Evolutionary conservation across 2,888 invertebrate genomes (phyloP).

Genomic region (Eumacrocentrus americanus): DNA sequence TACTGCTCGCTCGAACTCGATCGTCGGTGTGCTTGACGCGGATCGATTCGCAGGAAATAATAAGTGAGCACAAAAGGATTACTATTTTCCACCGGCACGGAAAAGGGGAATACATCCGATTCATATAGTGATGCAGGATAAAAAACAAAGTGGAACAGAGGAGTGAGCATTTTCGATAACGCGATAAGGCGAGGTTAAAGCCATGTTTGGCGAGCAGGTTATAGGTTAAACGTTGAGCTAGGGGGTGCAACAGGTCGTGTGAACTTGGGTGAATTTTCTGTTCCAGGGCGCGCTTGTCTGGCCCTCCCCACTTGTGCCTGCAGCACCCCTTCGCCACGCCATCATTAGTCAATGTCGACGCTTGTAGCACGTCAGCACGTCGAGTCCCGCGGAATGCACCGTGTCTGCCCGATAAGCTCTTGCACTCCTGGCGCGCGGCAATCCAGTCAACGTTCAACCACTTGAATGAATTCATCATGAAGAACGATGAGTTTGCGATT

Average conservation of each 20-base stretch:
- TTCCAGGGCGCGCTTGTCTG: constrained; percentile 58
- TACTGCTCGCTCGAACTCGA: no score
- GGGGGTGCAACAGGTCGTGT: constrained; percentile 62
- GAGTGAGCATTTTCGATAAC: constrained; percentile 56
- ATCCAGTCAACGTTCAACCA: not conserved
- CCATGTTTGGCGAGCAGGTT: constrained; percentile 61
- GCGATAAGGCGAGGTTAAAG: constrained; percentile 62
- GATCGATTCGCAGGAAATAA: no score
- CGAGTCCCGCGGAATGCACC: constrained; percentile 50
- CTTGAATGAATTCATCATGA: not conserved
- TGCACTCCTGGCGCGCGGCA: constrained; percentile 43
- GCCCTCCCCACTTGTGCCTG: constrained; percentile 43
- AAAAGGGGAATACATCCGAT: no score
- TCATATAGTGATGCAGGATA: no score
- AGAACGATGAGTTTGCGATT: not conserved
- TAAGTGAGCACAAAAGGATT: no score
- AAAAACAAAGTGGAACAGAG: constrained; percentile 30
- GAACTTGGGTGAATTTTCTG: constrained; percentile 62
- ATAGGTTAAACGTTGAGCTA: constrained; percentile 62
- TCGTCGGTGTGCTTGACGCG: no score
- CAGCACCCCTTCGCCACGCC: constrained; percentile 51
- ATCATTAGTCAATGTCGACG: constrained; percentile 62
- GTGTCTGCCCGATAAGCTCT: constrained; percentile 53
- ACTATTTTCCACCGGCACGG: no score
- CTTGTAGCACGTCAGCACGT: constrained; percentile 56